Conservation (phyloP, 2,113 vertebrate species). For the Eidolon helvum region DNA sequence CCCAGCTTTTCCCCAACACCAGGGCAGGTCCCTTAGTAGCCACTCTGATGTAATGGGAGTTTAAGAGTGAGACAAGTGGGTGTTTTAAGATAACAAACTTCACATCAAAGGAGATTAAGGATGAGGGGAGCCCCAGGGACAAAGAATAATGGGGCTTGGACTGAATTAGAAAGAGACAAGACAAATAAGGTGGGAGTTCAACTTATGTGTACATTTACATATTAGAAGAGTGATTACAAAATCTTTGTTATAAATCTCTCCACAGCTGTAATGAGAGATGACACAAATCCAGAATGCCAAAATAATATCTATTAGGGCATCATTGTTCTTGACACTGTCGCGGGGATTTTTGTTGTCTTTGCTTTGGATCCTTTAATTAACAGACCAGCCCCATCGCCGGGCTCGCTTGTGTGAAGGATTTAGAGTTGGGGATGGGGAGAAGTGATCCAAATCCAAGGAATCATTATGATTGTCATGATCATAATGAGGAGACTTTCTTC, state of each 20-base stretch:
- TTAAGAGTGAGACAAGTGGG: neutral
- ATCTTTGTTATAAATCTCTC: conserved; percentile 48
- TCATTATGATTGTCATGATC: conserved; percentile 22
- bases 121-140: neutral
- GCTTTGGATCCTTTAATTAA: conserved; percentile 58
- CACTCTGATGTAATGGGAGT: too few relatives aligned
- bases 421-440: neutral
- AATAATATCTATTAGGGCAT: conserved; percentile 17
- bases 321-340: neutral
- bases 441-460: neutral
- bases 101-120: neutral
- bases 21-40: neutral
- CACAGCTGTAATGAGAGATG: neutral
- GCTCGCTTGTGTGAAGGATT: neutral
- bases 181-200: neutral
- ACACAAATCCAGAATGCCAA: neutral
- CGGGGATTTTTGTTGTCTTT: conserved; percentile 13
- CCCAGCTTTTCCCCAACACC: neutral
- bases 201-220: neutral
- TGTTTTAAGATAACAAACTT: neutral
- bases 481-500: conserved; percentile 46
- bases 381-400: neutral
- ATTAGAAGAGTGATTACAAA: conserved; percentile 29
- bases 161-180: neutral
- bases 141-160: neutral